Evolutionary conservation across 2,888 invertebrate genomes (phyloP).

Genomic region (Acrobasis consociella): DNA sequence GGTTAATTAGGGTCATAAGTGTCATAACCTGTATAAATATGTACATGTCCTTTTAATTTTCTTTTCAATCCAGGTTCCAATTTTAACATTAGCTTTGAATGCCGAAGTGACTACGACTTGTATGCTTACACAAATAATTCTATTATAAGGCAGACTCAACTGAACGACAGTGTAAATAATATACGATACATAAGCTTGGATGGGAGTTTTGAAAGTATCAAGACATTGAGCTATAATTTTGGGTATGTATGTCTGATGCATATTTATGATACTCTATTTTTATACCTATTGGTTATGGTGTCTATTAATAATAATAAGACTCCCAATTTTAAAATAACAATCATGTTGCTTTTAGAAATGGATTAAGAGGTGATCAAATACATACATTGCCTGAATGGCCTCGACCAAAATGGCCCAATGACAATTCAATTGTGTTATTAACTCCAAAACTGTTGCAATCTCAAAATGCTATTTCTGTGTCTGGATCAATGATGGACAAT

Average conservation of each 20-base stretch:
- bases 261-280: not conserved
- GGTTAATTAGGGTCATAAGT: too few species aligned
- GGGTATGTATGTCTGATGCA: not conserved
- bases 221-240: constrained; percentile 8
- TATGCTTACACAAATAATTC: constrained; percentile 31
- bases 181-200: constrained; percentile 53
- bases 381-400: constrained; percentile 14
- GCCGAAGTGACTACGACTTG: constrained; percentile 10
- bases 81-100: constrained; percentile 39
- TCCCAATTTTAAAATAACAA: not conserved
- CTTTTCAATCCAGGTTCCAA: constrained; percentile 44
- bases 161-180: constrained; percentile 48
- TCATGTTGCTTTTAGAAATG: constrained; percentile 11
- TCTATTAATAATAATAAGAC: too few species aligned
- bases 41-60: not conserved
- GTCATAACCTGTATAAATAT: too few species aligned
- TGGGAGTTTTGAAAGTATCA: constrained; percentile 48
- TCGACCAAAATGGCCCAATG: constrained; percentile 8
- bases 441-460: constrained; percentile 1
- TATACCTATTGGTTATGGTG: too few species aligned
- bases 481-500: constrained; percentile 9
- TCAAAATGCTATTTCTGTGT: not conserved
- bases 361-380: constrained; percentile 13
- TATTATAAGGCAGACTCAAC: constrained; percentile 31
- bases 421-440: constrained; percentile 7